These are phyloP conservation scores for Tetrax tetrax DNA, from an alignment of 2,113 vertebrate genomes.

Conservation along the genomic window DNA sequence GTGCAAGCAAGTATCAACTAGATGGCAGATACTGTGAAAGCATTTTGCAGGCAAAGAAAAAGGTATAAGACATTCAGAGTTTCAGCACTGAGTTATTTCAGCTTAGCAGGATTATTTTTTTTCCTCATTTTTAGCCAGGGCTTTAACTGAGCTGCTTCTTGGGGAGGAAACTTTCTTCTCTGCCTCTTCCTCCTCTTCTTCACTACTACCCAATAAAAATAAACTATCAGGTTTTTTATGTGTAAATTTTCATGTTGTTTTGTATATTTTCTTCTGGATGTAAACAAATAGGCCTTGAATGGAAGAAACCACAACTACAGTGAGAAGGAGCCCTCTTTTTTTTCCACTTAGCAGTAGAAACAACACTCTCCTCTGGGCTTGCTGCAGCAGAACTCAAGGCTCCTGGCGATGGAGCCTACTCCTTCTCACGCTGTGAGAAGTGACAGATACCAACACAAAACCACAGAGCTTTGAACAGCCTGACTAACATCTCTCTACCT, in stretches of 20 bases:
- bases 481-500: neutral
- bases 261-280: neutral
- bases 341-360: neutral
- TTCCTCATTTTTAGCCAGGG: neutral
- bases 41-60: neutral
- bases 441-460: neutral
- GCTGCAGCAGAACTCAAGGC: neutral
- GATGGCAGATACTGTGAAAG: neutral
- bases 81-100: neutral
- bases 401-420: neutral
- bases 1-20: neutral
- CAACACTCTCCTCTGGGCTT: neutral
- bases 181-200: neutral
- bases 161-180: neutral
- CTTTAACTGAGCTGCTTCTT: neutral
- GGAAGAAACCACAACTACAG: neutral
- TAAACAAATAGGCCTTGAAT: neutral
- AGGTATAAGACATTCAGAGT: neutral
- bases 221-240: neutral
- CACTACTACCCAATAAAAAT: neutral
- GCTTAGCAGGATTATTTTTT: neutral
- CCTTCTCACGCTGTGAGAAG: neutral
- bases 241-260: neutral
- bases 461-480: neutral
- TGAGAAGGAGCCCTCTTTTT: neutral